A percentile compares a stretch with the other conserved stretches of the same genome.
phyloP scores from a whole-genome alignment of 2,797 vertebrate species.

The Sandelia bainsii region DNA sequence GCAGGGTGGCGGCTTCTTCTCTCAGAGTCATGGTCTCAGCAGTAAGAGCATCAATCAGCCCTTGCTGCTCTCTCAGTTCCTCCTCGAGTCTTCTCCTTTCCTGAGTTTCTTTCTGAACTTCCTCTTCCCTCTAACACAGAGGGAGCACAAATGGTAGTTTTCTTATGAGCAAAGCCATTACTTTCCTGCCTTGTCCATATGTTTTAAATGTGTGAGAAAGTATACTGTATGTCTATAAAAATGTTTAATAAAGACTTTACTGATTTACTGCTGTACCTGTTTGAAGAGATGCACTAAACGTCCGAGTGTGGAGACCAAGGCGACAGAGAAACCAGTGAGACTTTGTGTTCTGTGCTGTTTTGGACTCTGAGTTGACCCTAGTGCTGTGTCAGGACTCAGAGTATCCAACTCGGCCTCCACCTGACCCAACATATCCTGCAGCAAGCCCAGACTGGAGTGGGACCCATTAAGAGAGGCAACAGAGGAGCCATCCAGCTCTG shows the following conservation, averaged over 20 bases:
- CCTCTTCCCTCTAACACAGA: conserved; percentile 84
- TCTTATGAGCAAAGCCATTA: too few relatives aligned
- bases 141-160: background rate
- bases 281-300: conserved; percentile 89
- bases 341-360: conserved; percentile 72
- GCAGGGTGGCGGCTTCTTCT: conserved; percentile 82
- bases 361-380: conserved; percentile 60
- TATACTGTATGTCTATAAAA: too few relatives aligned
- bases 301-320: conserved; percentile 88
- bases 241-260: background rate
- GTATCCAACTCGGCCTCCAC: conserved; percentile 88
- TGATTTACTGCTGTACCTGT: conserved; percentile 80
- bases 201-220: too few relatives aligned
- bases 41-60: conserved; percentile 91
- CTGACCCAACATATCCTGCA: conserved; percentile 89
- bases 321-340: conserved; percentile 91
- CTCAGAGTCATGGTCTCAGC: conserved; percentile 90
- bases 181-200: too few relatives aligned
- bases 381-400: conserved; percentile 75
- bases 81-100: conserved; percentile 83
- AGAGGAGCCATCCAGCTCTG: conserved; percentile 69
- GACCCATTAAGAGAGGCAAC: conserved; percentile 69
- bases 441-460: conserved; percentile 85
- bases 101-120: conserved; percentile 77
- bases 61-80: conserved; percentile 86